Conservation (phyloP, 2,113 vertebrate species). For the Dendropsophus ebraccatus region DNA sequence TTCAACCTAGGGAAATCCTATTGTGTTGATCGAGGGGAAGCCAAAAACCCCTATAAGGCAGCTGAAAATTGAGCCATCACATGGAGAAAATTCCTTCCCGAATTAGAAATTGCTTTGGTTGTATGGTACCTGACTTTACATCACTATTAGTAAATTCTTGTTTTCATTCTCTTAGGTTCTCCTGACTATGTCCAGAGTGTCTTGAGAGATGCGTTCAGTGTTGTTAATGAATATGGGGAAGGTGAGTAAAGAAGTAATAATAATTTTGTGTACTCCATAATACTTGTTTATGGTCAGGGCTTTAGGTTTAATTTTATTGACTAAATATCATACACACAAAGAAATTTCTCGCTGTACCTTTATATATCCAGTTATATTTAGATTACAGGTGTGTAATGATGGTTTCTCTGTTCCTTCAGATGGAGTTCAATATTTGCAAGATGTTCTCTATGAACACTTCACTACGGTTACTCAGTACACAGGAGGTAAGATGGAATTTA, state of each 20-base stretch:
- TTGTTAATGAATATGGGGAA: constrained; percentile 10
- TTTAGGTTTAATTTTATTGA: not conserved
- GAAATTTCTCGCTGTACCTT: too few species aligned
- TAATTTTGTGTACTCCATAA: not conserved
- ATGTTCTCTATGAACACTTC: not conserved
- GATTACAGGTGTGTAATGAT: not conserved
- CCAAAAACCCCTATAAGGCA: too few species aligned
- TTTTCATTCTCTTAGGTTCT: not conserved
- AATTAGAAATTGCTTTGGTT: not conserved
- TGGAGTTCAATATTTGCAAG: not conserved
- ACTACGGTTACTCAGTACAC: not conserved
- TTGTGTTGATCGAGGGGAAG: too few species aligned
- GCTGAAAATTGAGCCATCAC: too few species aligned
- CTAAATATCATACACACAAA: too few species aligned
- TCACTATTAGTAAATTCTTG: not conserved
- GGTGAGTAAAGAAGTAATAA: not conserved
- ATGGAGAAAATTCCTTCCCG: too few species aligned
- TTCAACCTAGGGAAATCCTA: too few species aligned
- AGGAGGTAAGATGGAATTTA: not conserved
- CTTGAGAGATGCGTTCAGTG: not conserved
- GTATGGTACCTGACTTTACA: not conserved
- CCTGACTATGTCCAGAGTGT: constrained; percentile 2
- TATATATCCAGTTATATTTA: not conserved
- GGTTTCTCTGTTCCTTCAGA: not conserved
- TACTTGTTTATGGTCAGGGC: too few species aligned